Conservation (phyloP, 2,797 vertebrate species). For the Oryzias dopingdopingensis region DNA sequence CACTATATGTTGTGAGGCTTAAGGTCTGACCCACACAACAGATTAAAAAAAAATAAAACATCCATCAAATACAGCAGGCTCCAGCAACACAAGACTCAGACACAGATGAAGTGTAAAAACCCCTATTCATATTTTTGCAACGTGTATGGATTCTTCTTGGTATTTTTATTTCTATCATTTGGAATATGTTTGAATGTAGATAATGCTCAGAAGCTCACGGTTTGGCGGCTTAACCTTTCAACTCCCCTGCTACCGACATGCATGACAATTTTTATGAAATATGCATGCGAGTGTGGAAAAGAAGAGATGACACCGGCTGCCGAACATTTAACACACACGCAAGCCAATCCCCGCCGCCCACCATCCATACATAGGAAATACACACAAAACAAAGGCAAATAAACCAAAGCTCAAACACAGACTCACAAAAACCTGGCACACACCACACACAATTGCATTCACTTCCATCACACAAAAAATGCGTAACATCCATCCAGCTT, state of each 20-base stretch:
- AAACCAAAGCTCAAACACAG: constrained; percentile 38
- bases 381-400: constrained; percentile 36
- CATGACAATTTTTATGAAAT: constrained; percentile 67
- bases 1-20: constrained; percentile 19
- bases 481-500: constrained; percentile 69
- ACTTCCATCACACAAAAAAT: constrained; percentile 37
- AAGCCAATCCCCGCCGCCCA: constrained; percentile 5
- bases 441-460: not conserved
- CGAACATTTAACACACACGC: constrained; percentile 31
- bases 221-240: constrained; percentile 19
- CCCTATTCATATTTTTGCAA: constrained; percentile 26
- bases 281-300: constrained; percentile 59
- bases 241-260: constrained; percentile 45
- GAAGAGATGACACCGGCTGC: constrained; percentile 52
- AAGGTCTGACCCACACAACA: constrained; percentile 33
- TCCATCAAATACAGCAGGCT: constrained; percentile 44
- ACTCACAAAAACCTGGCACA: constrained; percentile 31
- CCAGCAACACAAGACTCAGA: constrained; percentile 28
- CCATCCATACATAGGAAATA: constrained; percentile 44
- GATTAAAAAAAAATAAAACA: constrained; percentile 40
- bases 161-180: constrained; percentile 17
- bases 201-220: not conserved
- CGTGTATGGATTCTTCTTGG: constrained; percentile 1
- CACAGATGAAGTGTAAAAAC: constrained; percentile 39
- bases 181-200: constrained; percentile 9